These are phyloP conservation scores for Temnothorax unifasciatus DNA, from an alignment of 2,888 invertebrate species.

Conservation along the genomic window DNA sequence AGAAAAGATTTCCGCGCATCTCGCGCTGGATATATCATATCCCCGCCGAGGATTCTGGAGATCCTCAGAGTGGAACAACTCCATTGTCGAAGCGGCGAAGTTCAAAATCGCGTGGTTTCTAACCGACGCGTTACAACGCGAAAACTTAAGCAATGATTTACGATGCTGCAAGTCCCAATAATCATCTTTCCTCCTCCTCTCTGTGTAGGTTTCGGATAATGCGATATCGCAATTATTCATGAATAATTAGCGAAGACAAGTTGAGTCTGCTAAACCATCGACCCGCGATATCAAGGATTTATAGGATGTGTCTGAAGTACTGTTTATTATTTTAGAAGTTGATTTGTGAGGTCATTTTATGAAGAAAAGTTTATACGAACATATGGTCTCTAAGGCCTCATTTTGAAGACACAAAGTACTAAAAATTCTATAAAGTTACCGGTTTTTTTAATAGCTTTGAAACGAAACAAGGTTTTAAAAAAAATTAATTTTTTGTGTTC, in stretches of 20 bases:
- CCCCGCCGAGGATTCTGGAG: neutral
- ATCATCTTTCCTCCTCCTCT: neutral
- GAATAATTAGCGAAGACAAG: neutral
- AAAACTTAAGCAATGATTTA: constrained; percentile 6
- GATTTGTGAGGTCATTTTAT: neutral
- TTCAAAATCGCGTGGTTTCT: constrained; percentile 19
- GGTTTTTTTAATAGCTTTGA: neutral
- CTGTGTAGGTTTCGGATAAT: neutral
- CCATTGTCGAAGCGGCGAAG: constrained; percentile 18
- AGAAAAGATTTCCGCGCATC: neutral
- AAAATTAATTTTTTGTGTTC: neutral
- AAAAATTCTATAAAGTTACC: neutral
- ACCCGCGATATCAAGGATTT: neutral
- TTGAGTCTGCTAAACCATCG: neutral
- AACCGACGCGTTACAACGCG: neutral
- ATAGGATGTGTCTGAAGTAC: neutral
- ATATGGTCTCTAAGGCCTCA: neutral
- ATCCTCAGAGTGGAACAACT: neutral
- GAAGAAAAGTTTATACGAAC: neutral
- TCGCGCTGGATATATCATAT: constrained; percentile 32
- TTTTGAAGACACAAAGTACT: neutral
- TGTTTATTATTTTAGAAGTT: neutral
- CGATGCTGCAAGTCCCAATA: neutral
- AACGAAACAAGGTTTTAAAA: neutral
- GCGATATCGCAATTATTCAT: neutral